These are phyloP conservation scores for Lipophrys pholis DNA, from an alignment of 2,113 vertebrate species.

Conservation along the genomic window DNA sequence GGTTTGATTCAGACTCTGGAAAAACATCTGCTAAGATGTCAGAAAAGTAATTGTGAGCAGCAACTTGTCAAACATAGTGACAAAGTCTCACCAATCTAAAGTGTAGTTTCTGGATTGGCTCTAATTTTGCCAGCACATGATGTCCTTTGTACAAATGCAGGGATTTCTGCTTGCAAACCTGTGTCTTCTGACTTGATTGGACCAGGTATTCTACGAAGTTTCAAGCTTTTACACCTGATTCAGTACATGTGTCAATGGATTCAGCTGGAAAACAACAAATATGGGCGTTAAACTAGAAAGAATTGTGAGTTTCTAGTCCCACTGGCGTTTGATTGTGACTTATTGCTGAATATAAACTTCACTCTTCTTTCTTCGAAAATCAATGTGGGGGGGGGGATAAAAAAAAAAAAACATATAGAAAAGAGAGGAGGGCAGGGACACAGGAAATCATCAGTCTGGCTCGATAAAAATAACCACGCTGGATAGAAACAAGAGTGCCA, in stretches of 20 bases:
- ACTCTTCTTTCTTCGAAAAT: background rate
- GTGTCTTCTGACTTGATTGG: no score
- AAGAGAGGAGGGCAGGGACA: background rate
- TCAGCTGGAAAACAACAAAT: background rate
- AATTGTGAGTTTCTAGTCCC: background rate
- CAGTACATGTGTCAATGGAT: background rate
- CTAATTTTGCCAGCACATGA: no score
- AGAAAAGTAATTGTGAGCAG: no score
- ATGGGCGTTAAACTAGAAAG: background rate
- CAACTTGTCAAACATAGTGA: no score
- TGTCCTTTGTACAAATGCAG: no score
- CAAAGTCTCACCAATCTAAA: no score
- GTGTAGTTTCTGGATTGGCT: no score
- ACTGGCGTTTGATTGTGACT: background rate
- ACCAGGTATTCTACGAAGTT: no score
- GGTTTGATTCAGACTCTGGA: no score
- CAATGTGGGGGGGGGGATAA: no score
- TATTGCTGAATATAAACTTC: background rate
- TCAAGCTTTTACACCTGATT: background rate
- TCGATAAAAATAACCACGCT: conserved; percentile 40
- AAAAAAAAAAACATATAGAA: background rate
- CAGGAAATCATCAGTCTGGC: conserved; percentile 43
- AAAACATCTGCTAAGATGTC: no score
- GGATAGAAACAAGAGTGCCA: conserved; percentile 18
- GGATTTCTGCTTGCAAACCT: no score